phyloP scores from a whole-genome alignment of 2,113 vertebrate species.

The Vulpes ferrilata region DNA sequence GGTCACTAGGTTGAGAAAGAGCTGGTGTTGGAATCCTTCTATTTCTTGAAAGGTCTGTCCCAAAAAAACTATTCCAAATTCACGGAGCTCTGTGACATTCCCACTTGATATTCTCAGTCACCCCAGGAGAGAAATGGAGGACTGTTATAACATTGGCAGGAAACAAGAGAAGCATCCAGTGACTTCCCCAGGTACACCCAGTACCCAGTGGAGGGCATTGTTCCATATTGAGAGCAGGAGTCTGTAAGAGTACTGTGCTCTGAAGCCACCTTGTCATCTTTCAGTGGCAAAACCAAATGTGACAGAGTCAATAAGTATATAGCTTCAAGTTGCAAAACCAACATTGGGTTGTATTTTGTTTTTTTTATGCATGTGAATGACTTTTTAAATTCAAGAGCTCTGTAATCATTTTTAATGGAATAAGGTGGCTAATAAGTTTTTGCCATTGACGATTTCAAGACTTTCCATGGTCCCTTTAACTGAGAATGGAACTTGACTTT shows the following conservation, averaged over 20 bases:
- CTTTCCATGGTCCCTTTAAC: slow-evolving; percentile 8
- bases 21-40: neutral
- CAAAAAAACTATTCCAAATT: too few species aligned
- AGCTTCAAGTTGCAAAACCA: neutral
- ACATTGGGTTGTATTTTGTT: neutral
- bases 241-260: rapidly evolving
- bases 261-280: neutral
- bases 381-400: neutral
- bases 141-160: rapidly evolving
- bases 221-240: too few species aligned
- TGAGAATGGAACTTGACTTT: slow-evolving; percentile 19
- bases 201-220: rapidly evolving
- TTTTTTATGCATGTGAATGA: neutral
- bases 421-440: rapidly evolving
- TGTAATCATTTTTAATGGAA: neutral
- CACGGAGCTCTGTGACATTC: neutral
- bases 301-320: rapidly evolving
- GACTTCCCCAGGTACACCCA: neutral
- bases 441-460: neutral
- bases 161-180: neutral
- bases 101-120: neutral
- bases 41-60: too few species aligned
- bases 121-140: neutral
- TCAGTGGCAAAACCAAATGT: neutral
- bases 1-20: rapidly evolving